Percentiles rank a stretch among this genome's conserved stretches.
Evolutionary conservation across 2,797 vertebrate genomes (phyloP).

Genomic region (Pseudochirops cupreus): DNA sequence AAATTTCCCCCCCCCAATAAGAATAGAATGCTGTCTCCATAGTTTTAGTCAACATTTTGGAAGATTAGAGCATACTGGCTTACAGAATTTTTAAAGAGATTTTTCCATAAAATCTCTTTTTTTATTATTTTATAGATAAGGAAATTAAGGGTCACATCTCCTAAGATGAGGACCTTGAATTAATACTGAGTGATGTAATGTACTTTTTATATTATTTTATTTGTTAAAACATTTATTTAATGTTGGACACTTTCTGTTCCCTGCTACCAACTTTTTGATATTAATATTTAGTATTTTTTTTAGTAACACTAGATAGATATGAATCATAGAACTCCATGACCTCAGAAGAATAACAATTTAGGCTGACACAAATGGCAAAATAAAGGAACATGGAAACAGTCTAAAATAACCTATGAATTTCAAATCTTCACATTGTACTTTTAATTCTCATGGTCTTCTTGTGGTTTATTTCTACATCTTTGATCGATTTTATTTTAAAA

Average conservation of each 20-base stretch:
- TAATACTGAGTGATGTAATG: not conserved
- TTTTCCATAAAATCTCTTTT: too few relatives aligned
- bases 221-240: not conserved
- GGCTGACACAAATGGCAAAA: not conserved
- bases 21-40: not conserved
- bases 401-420: not conserved
- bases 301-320: not conserved
- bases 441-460: not conserved
- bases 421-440: not conserved
- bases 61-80: not conserved
- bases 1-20: not conserved
- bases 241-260: not conserved
- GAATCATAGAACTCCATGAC: not conserved
- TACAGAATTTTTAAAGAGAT: not conserved
- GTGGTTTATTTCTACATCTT: not conserved
- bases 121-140: not conserved
- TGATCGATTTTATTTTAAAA: constrained; percentile 43
- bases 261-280: not conserved
- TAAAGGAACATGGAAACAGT: not conserved
- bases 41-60: not conserved
- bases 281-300: not conserved
- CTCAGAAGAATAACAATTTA: not conserved
- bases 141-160: not conserved
- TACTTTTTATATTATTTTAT: not conserved
- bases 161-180: not conserved